Base-by-base conservation (phyloP, 2,113 vertebrate genomes). In the Gorsachius goisagi region DNA sequence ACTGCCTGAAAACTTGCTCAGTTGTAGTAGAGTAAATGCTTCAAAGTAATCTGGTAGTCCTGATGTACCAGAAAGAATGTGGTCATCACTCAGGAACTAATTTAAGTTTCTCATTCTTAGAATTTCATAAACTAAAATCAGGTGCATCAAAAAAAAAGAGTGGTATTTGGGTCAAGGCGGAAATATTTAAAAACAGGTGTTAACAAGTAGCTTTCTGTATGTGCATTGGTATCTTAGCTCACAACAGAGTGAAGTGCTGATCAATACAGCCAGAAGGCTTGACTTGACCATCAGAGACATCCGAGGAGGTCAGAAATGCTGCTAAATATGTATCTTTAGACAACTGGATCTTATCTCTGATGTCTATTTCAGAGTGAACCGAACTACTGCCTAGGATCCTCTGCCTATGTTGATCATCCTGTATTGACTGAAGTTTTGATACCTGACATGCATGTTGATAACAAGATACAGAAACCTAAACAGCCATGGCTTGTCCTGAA, bases 11-110 rank as follows among this genome's bases (percentile, higher is more conserved):
- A 76, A 47, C 27, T 24, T n/a, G 21, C 14, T 91, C 77, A 32
- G 1, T 2, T 3, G 0, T 21, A 18, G 17, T 8, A 39, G 33
- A 77, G 53, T 27, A 28, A 17, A 59, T 1, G 2, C 22, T 79
- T 41, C 23, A 74, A 49, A 71, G 23, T 47, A 76, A 67, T 10
- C 3, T 74, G 30, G 23, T 5, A 64, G 6, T 24, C 14, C 1
- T 1, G 8, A 28, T 47, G 3, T 35, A 17, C 22, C 18, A 69
- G 55, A 56, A 26, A 49, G 15, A 21, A 6, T 4, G 1, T 5
- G 44, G 23, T 44, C 23, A 2, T 41, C n/a, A 39, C 18, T 41
- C 33, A 69, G 41, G 33, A 64, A 64, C 27, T 94, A 3, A 39
- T 77, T 93, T 76, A 32, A 39, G 3, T 53, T 62, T 6, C 5